phyloP scores from a whole-genome alignment of 2,888 invertebrate genomes.

The Rhamnusium bicolor region DNA sequence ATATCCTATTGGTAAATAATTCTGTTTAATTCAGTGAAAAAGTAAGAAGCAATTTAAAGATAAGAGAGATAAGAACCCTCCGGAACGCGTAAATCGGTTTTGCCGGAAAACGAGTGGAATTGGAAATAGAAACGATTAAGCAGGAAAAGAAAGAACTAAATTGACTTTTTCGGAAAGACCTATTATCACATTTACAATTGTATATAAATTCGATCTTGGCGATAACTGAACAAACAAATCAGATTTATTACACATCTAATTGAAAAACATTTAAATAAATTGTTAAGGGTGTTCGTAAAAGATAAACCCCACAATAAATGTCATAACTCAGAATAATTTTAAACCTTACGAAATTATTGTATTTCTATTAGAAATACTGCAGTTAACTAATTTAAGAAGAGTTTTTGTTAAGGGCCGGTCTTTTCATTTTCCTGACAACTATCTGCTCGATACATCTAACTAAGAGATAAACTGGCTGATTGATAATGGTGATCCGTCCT shows the following conservation, averaged over 20 bases:
- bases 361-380: too few species aligned
- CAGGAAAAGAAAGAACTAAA: constrained; percentile 65
- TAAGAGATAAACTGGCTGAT: too few species aligned
- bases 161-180: constrained; percentile 61
- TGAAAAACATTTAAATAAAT: neutral
- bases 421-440: too few species aligned
- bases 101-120: constrained; percentile 68
- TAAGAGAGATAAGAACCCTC: constrained; percentile 56
- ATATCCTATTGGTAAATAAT: constrained; percentile 16
- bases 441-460: too few species aligned
- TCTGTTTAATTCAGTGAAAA: constrained; percentile 41
- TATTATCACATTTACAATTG: constrained; percentile 57
- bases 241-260: neutral
- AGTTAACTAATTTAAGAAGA: too few species aligned
- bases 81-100: constrained; percentile 66
- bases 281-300: too few species aligned
- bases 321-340: too few species aligned
- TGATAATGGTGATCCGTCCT: too few species aligned
- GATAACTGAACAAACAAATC: constrained; percentile 1
- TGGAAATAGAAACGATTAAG: constrained; percentile 68
- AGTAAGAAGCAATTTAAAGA: constrained; percentile 61
- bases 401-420: too few species aligned
- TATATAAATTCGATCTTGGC: constrained; percentile 34
- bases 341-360: too few species aligned
- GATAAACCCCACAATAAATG: too few species aligned